Base-by-base conservation (phyloP, 2,797 vertebrate genomes). In the Onychomys torridus region DNA sequence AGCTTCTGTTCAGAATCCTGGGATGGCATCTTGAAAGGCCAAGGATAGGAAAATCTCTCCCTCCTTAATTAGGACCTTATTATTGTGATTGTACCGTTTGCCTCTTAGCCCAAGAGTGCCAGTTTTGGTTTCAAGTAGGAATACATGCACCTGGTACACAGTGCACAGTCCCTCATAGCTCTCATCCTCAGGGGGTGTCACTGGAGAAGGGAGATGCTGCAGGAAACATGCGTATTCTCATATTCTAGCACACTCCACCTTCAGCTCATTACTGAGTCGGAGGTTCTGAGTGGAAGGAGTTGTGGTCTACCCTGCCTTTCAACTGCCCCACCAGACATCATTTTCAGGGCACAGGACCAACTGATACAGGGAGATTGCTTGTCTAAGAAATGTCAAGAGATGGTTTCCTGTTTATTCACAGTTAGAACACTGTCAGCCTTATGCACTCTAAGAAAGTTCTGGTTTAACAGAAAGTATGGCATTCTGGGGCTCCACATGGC, bases 371-470 rank as follows among this genome's bases (percentile, higher is more conserved):
- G n/a, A 16, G 21, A 25, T 25, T 0, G 7, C 32, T 69, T 86
- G 63, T 69, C 46, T 85, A n/a, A 67, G 61, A 14, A 67, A 69
- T 16, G 34, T 9, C 32, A 27, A 63, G 83, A 52, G 43, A 52
- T 21, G 43, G 43, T 19, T 86, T 52, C 34, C 43, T 17, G 32
- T 14, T 52, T 86, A 46, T 25, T 85, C 19, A 46, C 3, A 16
- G 13, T 29, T 86, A 81, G 34, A 34, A 16, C 34, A n/a, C 0
- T 81, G 16, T 55, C 76, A 79, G 82, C 63, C 59, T 93, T 85
- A 61, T 77, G 77, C 12, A 43, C 21, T 69, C 81, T 69, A 67
- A 88, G 75, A 67, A 90, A 81, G 73, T 76, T 93, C 79, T 94
- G 71, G 49, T 93, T 86, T 79, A 69, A 49, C 27, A 71, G 55